A percentile compares a stretch with the other conserved stretches of the same genome.
phyloP scores from a whole-genome alignment of 2,797 vertebrate species.

The Anomalospiza imberbis region DNA sequence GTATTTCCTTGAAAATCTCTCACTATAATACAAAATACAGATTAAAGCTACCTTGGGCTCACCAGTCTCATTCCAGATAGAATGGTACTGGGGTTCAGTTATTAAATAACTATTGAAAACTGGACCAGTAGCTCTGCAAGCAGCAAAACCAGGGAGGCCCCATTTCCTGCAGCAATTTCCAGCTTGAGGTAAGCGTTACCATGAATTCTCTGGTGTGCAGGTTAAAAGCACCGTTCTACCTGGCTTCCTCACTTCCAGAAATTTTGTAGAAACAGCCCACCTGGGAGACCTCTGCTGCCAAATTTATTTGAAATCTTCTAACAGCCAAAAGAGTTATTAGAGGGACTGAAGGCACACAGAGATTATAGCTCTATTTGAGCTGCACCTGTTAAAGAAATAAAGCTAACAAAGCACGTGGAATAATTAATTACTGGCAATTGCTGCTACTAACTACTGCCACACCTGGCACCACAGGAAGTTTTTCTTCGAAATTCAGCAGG shows the following conservation, averaged over 20 bases:
- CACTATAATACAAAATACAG: neutral
- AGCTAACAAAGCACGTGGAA: neutral
- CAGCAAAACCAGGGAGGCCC: neutral
- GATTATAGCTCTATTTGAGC: neutral
- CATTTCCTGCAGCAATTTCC: neutral
- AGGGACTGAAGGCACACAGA: neutral
- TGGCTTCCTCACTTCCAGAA: neutral
- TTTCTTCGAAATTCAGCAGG: neutral
- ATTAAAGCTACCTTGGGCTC: neutral
- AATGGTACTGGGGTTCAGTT: neutral
- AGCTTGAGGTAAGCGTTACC: rapidly evolving
- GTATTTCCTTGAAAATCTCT: neutral
- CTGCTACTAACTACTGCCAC: neutral
- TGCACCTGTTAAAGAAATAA: neutral
- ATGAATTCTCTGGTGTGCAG: neutral
- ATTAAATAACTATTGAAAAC: neutral
- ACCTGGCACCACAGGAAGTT: neutral
- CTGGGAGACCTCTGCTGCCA: neutral
- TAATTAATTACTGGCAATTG: neutral
- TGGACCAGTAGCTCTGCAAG: neutral
- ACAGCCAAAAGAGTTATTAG: neutral
- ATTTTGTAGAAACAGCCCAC: neutral
- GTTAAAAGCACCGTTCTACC: neutral
- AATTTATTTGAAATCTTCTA: neutral
- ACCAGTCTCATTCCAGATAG: neutral